Evolutionary conservation across 2,797 vertebrate genomes (phyloP).

Genomic region (Gobio occitaniae): DNA sequence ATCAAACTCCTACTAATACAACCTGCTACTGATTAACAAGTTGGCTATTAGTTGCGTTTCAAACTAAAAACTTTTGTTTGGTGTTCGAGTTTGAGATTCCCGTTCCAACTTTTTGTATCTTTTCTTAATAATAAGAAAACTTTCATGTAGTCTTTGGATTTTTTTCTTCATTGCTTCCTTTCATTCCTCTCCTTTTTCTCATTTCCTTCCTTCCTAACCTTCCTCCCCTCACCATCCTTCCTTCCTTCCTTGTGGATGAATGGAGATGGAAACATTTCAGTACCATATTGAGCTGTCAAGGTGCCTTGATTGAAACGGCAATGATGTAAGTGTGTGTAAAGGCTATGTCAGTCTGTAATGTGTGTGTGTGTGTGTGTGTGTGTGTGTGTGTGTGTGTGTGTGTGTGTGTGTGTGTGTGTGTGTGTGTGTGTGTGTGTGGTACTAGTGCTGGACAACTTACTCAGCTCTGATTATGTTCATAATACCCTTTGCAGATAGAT

Average conservation of each 20-base stretch:
- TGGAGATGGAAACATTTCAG: not conserved
- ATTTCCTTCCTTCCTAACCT: not conserved
- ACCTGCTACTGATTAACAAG: too few species aligned
- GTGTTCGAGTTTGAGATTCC: too few species aligned
- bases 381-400: too few species aligned
- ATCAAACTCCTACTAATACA: too few species aligned
- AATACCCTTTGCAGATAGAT: slow-evolving; percentile 4
- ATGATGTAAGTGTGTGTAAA: slow-evolving; percentile 14
- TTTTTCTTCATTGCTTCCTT: not conserved
- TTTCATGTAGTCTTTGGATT: too few species aligned
- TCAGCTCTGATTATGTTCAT: slow-evolving; percentile 41
- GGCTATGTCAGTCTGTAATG: slow-evolving; percentile 6
- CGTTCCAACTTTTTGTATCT: too few species aligned
- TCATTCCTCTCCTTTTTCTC: not conserved
- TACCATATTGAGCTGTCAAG: slow-evolving; percentile 16
- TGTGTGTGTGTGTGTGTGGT: slow-evolving; percentile 14
- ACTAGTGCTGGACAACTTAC: slow-evolving; percentile 20
- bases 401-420: too few species aligned
- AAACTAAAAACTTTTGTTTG: too few species aligned
- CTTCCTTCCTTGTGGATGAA: not conserved
- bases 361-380: too few species aligned
- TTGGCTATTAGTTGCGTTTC: too few species aligned
- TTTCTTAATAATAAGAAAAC: too few species aligned
- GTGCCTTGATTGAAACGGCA: not conserved
- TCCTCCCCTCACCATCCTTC: not conserved